Evolutionary conservation across 2,797 vertebrate species (phyloP).

Genomic region (Bryconaethiops microstoma): DNA sequence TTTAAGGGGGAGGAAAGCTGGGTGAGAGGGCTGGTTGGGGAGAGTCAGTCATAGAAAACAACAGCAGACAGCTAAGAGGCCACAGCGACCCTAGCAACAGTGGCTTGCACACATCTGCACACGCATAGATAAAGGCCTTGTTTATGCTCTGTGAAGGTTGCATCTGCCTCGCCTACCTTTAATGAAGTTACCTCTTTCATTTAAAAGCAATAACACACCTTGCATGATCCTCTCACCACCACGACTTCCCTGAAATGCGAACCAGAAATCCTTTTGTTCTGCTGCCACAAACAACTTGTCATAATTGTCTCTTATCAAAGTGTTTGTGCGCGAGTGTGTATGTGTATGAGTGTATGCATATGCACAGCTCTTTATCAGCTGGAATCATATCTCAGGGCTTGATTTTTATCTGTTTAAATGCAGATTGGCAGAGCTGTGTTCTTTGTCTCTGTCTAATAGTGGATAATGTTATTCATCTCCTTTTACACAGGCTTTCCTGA

Average conservation of each 20-base stretch:
- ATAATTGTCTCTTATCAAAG: slow-evolving; percentile 76
- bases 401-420: slow-evolving; percentile 76
- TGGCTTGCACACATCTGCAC: slow-evolving; percentile 36
- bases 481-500: slow-evolving; percentile 52
- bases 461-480: slow-evolving; percentile 70
- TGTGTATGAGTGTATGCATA: slow-evolving; percentile 36
- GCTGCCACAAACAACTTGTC: slow-evolving; percentile 71
- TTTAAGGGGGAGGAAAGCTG: slow-evolving; percentile 41
- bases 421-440: slow-evolving; percentile 66
- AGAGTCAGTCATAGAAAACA: slow-evolving; percentile 65
- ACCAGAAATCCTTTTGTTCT: slow-evolving; percentile 76
- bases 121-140: slow-evolving; percentile 19
- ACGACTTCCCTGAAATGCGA: slow-evolving; percentile 72
- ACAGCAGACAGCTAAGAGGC: slow-evolving; percentile 68
- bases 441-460: slow-evolving; percentile 68
- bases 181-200: slow-evolving; percentile 46
- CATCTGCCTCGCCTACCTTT: not conserved
- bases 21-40: not conserved
- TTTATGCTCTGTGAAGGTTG: not conserved
- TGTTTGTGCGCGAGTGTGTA: slow-evolving; percentile 51
- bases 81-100: slow-evolving; percentile 10
- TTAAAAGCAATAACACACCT: slow-evolving; percentile 63
- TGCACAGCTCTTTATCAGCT: slow-evolving; percentile 36
- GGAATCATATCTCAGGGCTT: slow-evolving; percentile 74
- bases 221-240: slow-evolving; percentile 64